Conservation (phyloP, 2,113 vertebrate genomes). For the Poeciliopsis occidentalis region DNA sequence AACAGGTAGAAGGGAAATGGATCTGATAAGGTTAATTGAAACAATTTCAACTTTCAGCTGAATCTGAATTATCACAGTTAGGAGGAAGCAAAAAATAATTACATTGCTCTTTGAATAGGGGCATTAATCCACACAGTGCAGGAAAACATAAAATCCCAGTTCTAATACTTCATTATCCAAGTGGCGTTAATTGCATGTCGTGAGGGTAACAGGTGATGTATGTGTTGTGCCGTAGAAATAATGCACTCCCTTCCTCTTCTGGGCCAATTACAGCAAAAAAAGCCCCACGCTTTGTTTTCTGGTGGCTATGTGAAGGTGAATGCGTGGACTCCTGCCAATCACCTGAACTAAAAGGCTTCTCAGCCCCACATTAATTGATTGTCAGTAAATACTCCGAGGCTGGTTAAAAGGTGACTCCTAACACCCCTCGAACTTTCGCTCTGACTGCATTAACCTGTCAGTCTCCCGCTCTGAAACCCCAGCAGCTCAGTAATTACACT, state of each 20-base stretch:
- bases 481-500: conserved; percentile 21
- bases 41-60: conserved; percentile 44
- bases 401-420: conserved; percentile 44
- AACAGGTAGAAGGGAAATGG: conserved; percentile 31
- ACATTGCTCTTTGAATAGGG: conserved; percentile 49
- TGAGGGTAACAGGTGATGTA: conserved; percentile 46
- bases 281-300: conserved; percentile 46
- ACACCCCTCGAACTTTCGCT: conserved; percentile 19
- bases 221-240: conserved; percentile 46
- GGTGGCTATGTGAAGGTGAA: conserved; percentile 27
- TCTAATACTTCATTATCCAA: conserved; percentile 45
- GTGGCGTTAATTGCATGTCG: conserved; percentile 60
- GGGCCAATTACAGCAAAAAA: conserved; percentile 54
- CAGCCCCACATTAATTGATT: conserved; percentile 48
- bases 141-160: conserved; percentile 44
- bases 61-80: conserved; percentile 16
- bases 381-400: conserved; percentile 43
- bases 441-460: conserved; percentile 39
- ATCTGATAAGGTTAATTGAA: conserved; percentile 61
- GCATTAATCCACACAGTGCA: conserved; percentile 54
- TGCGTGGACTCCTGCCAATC: conserved; percentile 64
- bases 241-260: conserved; percentile 4
- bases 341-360: conserved; percentile 44
- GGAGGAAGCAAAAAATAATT: conserved; percentile 54
- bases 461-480: conserved; percentile 13